Base-by-base conservation (phyloP, 2,797 vertebrate genomes). In the Todus mexicanus region DNA sequence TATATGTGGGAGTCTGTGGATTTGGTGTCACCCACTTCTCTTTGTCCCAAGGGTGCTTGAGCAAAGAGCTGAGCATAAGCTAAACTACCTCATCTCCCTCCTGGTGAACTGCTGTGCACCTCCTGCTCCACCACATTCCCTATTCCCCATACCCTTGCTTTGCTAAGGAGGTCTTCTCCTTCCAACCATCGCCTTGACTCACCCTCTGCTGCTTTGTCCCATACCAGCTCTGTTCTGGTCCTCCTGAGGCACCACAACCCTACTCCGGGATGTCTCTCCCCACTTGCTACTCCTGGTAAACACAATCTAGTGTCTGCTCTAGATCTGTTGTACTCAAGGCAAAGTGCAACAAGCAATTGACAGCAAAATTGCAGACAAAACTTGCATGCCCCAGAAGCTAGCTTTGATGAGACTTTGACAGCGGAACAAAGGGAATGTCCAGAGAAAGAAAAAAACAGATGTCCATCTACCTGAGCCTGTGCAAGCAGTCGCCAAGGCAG, bases 1-100 rank as follows among this genome's bases (percentile, higher is more conserved):
- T 11, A 0, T 5, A 5, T 11, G n/a, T 59, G 27, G 10, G 22
- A 37, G n/a, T 25, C 3, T 8, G 5, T 16, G 33, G 59, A 23
- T 70, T 53, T 37, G 54, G 14, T 65, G 37, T 25, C 57, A 56
- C 31, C 2, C 11, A 2, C 31, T 72, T 70, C 51, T 63, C 56
- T 29, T 85, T 54, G 17, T n/a, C 31, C 61, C 54, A 43, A 4
- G 29, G 15, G 9, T 6, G 1, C 14, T 50, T 40, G 26, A 87
- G 40, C 22, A 50, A 85, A 43, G 37, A 81, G 22, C 12, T 38
- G 25, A 65, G 17, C 8, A 6, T 21, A 38, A 72, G 13, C 16
- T 23, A 15, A 9, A 8, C 54, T 21, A 7, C 33, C 27, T 63
- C 51, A 16, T 17, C 64, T 79, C 13, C 33, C 12, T 72, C 43